Conservation (phyloP, 2,888 invertebrate species). For the Notodonta dromedarius region DNA sequence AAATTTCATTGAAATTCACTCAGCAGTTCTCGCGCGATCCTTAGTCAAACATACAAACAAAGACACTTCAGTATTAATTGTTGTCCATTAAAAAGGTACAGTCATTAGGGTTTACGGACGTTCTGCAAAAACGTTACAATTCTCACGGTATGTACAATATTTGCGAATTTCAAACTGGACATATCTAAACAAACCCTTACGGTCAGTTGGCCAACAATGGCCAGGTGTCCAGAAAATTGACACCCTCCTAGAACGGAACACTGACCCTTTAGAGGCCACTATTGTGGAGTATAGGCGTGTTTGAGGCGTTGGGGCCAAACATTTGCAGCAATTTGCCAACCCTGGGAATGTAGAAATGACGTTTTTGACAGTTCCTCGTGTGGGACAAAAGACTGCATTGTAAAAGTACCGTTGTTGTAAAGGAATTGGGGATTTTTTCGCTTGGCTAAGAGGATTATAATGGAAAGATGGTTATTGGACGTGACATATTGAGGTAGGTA, state of each 20-base stretch:
- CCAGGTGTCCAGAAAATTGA: constrained; percentile 68
- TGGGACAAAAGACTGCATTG: constrained; percentile 34
- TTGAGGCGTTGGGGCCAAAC: constrained; percentile 69
- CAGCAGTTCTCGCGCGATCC: too few relatives aligned
- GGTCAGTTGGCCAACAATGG: constrained; percentile 79
- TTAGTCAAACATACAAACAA: too few relatives aligned
- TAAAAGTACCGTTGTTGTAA: background rate
- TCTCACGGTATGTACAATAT: constrained; percentile 71
- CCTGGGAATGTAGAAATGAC: constrained; percentile 70
- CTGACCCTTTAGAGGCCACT: constrained; percentile 65
- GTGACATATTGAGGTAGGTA: constrained; percentile 32
- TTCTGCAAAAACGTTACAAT: constrained; percentile 55
- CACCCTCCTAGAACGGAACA: constrained; percentile 70
- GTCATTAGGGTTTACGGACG: background rate
- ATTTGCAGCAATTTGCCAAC: constrained; percentile 72
- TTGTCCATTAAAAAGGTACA: background rate
- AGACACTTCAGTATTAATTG: too few relatives aligned
- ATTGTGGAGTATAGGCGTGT: constrained; percentile 72
- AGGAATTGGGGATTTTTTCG: constrained; percentile 49
- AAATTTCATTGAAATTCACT: too few relatives aligned
- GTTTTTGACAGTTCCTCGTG: constrained; percentile 74
- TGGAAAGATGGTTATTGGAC: constrained; percentile 26
- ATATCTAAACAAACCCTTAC: constrained; percentile 72
- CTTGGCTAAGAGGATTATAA: constrained; percentile 52
- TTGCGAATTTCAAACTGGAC: constrained; percentile 64